Conservation (phyloP, 1,140 invertebrate species). For the Alviniconcha marisindica region DNA sequence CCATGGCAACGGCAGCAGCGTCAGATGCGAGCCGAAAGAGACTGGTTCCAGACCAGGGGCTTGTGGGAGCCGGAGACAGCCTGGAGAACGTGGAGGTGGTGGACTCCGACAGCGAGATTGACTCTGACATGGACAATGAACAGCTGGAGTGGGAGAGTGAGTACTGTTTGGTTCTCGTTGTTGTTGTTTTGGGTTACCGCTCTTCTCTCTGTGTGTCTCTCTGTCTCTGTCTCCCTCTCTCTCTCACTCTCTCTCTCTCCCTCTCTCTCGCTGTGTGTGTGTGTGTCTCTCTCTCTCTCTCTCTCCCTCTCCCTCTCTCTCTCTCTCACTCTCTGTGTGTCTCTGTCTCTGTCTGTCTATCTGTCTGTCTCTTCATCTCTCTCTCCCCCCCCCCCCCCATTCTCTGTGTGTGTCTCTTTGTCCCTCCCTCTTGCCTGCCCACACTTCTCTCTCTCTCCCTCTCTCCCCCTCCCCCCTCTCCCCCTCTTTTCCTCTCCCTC, state of each 20-base stretch:
- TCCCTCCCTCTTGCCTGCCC: no score
- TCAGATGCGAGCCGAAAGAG: not conserved
- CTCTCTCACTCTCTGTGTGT: no score
- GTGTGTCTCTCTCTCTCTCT: not conserved
- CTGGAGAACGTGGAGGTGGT: constrained; percentile 26
- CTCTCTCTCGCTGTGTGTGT: no score
- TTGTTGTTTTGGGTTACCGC: not conserved
- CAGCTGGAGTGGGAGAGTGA: constrained; percentile 41
- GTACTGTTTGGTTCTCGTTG: not conserved
- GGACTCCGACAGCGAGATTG: constrained; percentile 29
- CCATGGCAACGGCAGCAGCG: no score
- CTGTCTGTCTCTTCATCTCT: not conserved
- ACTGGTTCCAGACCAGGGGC: not conserved
- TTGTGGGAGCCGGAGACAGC: not conserved
- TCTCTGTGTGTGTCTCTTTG: no score
- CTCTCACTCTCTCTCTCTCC: constrained; percentile 16
- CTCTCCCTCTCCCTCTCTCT: no score
- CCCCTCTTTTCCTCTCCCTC: no score
- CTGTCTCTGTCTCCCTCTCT: constrained; percentile 4
- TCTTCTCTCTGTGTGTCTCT: constrained; percentile 21
- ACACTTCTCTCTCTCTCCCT: no score
- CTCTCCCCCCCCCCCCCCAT: no score
- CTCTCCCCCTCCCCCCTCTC: no score
- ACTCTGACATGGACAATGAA: constrained; percentile 36
- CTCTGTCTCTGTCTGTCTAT: not conserved